Percentiles rank a stretch among this genome's conserved stretches.
These are phyloP conservation scores for Ariopsis seemanni DNA, from an alignment of 2,113 vertebrate species.

Conservation along the genomic window DNA sequence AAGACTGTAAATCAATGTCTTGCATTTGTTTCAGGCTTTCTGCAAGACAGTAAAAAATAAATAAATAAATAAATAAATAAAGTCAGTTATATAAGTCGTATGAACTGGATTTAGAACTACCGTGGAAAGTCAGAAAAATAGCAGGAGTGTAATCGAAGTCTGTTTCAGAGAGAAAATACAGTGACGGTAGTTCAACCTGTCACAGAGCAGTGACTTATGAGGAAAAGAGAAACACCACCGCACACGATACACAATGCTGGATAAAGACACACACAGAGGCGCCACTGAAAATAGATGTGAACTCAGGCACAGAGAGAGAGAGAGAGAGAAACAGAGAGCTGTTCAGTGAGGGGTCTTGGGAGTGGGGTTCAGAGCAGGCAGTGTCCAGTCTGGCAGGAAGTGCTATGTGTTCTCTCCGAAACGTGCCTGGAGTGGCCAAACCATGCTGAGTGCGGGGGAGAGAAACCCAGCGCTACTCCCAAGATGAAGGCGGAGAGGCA, in stretches of 20 bases:
- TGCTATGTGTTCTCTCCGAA: constrained; percentile 72
- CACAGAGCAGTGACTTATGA: constrained; percentile 4
- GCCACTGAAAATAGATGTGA: constrained; percentile 47
- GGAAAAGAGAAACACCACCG: constrained; percentile 35
- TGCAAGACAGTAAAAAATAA: not conserved
- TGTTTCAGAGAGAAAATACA: not conserved
- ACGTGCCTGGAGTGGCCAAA: constrained; percentile 88
- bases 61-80: not conserved
- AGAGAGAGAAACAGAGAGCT: constrained; percentile 58
- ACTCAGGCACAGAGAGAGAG: not conserved
- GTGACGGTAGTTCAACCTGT: not conserved
- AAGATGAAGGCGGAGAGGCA: constrained; percentile 90
- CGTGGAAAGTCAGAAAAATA: not conserved
- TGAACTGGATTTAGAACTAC: not conserved
- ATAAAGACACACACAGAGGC: constrained; percentile 35
- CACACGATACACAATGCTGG: constrained; percentile 24
- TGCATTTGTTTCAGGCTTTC: not conserved
- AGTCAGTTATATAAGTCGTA: not conserved
- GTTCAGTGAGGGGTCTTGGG: constrained; percentile 60
- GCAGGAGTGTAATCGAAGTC: not conserved
- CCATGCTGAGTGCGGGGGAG: constrained; percentile 84
- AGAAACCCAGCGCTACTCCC: constrained; percentile 79
- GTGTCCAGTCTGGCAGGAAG: constrained; percentile 75
- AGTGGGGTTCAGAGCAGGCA: constrained; percentile 80
- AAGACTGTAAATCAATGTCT: constrained; percentile 1